Base-by-base conservation (phyloP, 1,140 invertebrate genomes). In the Lethrus apterus region DNA sequence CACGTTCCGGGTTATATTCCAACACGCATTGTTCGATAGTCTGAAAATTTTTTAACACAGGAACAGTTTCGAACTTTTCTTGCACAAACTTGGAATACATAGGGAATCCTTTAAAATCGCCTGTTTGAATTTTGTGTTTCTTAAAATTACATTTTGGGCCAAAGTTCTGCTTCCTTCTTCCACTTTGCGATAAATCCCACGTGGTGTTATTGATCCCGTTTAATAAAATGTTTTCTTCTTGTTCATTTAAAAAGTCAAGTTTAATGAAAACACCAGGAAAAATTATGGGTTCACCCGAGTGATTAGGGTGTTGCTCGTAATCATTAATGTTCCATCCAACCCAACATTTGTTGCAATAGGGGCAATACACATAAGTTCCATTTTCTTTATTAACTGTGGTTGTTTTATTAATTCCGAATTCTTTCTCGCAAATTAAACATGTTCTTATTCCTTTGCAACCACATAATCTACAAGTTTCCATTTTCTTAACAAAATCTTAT, bases 61-160 rank as follows among this genome's bases (percentile, higher is more conserved):
- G 65, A 14, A 86, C 62, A 5, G 69, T 51, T 5, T 70, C 56
- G 59, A 98, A 87, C 62, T 84, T 83, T 0, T 88, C 74, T 59
- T 97, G 86, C 14, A 98, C 66, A 65, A 83, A 84, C 61, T 86
- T 76, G 0, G 89, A 84, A 67, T 78, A 88, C 15, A 63, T 59
- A 2, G 96, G 95, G 67, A 98, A 90, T 1, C 96, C 96, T 44
- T 74, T 70, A 60, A 99, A 99, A 23, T 74, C 66, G 0, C 83
- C 87, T 34, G 80, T 47, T 48, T 78, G 81, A 11, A 98, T 66
- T 67, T 91, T 94, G 54, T 80, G 78, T 62, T 92, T 94, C 62
- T 98, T 98, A 62, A 99, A 99, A 70, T 99, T 99, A 15, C 93
- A 93, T 72, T 97, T 97, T 2, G 96, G 95, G 9, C 96, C 96